A percentile compares a stretch with the other conserved stretches of the same genome.
Evolutionary conservation across 1,140 invertebrate species (phyloP).

Genomic region (Lysiphlebus fabarum): DNA sequence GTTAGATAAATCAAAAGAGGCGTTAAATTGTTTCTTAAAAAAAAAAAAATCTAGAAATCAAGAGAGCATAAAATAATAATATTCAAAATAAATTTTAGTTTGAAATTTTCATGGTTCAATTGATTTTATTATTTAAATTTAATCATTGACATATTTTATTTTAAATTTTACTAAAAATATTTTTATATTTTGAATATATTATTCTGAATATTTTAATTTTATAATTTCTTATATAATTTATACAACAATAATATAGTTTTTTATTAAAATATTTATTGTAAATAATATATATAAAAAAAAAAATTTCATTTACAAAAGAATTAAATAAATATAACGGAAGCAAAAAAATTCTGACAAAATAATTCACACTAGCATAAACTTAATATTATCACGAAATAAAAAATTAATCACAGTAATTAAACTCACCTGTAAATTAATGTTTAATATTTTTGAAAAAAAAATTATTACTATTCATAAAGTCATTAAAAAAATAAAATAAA

Average conservation of each 20-base stretch:
- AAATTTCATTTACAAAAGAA: too few species aligned
- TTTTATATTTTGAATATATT: too few species aligned
- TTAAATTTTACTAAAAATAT: too few species aligned
- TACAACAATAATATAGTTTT: too few species aligned
- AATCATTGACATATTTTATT: too few species aligned
- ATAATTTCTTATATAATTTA: too few species aligned
- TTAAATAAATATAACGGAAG: constrained; percentile 22
- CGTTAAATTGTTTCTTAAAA: background rate
- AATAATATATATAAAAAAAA: too few species aligned
- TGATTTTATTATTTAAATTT: too few species aligned
- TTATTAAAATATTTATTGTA: too few species aligned
- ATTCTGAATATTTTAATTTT: too few species aligned
- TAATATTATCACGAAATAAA: constrained; percentile 20
- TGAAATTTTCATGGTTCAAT: background rate
- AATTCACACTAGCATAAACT: background rate
- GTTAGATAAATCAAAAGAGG: background rate
- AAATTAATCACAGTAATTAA: constrained; percentile 26
- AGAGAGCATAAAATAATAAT: constrained; percentile 14
- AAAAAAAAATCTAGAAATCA: background rate
- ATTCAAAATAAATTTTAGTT: background rate
- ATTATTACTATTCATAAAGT: constrained; percentile 2
- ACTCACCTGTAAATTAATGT: constrained; percentile 4
- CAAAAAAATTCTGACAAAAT: constrained; percentile 21
- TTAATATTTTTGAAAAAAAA: background rate
- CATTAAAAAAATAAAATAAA: too few species aligned